Percentiles rank a stretch among this genome's conserved stretches.
These are phyloP conservation scores for Drosophila leonis DNA, from an alignment of 2,888 invertebrate species.

Conservation along the genomic window DNA sequence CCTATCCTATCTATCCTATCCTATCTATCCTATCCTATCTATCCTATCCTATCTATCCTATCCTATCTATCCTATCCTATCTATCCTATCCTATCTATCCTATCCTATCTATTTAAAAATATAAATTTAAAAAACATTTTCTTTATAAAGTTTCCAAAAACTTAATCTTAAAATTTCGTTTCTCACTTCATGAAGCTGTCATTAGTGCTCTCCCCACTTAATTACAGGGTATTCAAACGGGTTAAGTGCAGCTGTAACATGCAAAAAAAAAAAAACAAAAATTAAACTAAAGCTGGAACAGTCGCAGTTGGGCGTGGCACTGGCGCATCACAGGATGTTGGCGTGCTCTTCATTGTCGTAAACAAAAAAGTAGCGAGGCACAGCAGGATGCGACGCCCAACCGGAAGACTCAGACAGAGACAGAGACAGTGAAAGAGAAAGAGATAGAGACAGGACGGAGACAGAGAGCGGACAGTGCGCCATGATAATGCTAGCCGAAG, in stretches of 20 bases:
- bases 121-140: no score
- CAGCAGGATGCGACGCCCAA: constrained; percentile 65
- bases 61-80: no score
- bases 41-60: no score
- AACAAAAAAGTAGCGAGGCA: constrained; percentile 64
- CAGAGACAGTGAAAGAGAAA: constrained; percentile 3
- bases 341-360: constrained; percentile 68
- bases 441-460: constrained; percentile 31
- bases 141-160: neutral
- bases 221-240: constrained; percentile 55
- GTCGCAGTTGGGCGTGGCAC: constrained; percentile 14
- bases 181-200: neutral
- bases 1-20: no score
- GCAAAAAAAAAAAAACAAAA: constrained; percentile 34
- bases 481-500: constrained; percentile 37
- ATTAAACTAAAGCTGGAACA: constrained; percentile 13
- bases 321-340: constrained; percentile 53
- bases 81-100: no score
- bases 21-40: no score
- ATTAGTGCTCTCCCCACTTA: neutral
- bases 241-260: constrained; percentile 74
- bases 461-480: constrained; percentile 27
- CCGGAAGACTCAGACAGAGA: constrained; percentile 43
- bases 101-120: no score
- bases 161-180: neutral